Evolutionary conservation across 2,888 invertebrate genomes (phyloP).

Genomic region (Stegana nigrithorax): DNA sequence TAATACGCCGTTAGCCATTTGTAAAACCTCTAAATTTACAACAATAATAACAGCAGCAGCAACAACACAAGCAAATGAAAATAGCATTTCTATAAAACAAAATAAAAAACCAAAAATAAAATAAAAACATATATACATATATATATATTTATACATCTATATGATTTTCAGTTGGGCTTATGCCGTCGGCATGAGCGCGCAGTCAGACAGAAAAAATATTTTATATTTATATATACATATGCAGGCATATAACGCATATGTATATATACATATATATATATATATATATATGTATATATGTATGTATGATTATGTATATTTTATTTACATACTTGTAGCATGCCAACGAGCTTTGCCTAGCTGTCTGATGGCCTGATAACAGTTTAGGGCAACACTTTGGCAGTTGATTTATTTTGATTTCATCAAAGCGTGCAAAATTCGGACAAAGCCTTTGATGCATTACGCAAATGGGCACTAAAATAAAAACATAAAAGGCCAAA

Average conservation of each 20-base stretch:
- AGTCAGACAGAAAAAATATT: not conserved
- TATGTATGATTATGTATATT: constrained; percentile 22
- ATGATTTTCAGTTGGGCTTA: constrained; percentile 1
- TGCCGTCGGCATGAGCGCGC: too few relatives aligned
- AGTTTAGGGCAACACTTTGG: not conserved
- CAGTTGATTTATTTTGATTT: constrained; percentile 51
- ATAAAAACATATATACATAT: constrained; percentile 16
- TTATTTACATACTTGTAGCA: constrained; percentile 48
- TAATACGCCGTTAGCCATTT: constrained; percentile 50
- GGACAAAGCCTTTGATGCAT: constrained; percentile 39
- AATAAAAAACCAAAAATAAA: not conserved
- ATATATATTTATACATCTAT: constrained; percentile 58
- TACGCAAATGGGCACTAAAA: too few relatives aligned
- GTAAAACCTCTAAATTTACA: constrained; percentile 57
- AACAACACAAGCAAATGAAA: constrained; percentile 39
- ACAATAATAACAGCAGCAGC: too few relatives aligned
- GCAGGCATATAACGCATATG: constrained; percentile 41
- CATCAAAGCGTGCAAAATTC: constrained; percentile 53
- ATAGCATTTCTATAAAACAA: not conserved
- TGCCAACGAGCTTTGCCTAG: not conserved
- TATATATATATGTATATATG: constrained; percentile 13
- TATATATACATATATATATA: not conserved
- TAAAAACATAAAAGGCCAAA: too few relatives aligned
- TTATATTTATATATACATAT: constrained; percentile 47
- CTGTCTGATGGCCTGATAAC: not conserved